Conservation (phyloP, 1,140 invertebrate species). For the Halictus rubicundus region DNA sequence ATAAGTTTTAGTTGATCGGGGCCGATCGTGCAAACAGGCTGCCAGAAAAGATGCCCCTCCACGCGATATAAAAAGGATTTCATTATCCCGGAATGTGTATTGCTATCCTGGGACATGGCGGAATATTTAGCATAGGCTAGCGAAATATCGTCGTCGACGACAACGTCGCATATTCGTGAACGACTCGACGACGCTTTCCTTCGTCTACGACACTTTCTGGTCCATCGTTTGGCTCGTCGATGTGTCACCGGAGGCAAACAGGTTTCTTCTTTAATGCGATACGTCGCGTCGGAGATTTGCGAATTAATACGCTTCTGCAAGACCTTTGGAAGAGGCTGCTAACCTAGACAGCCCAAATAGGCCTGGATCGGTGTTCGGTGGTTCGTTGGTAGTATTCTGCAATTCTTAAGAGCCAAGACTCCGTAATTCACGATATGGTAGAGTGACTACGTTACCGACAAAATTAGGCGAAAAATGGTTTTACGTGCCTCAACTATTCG, state of each 20-base stretch:
- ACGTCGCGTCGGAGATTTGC: neutral
- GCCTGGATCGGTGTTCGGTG: no score
- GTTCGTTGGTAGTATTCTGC: no score
- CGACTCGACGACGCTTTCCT: neutral
- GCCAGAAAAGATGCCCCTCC: neutral
- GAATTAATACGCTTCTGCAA: neutral
- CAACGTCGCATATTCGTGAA: slow-evolving; percentile 7
- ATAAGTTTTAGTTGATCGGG: slow-evolving; percentile 50
- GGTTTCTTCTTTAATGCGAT: slow-evolving; percentile 27
- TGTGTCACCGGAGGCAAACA: slow-evolving; percentile 48
- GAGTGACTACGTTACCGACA: no score
- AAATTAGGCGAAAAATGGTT: no score
- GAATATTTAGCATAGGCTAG: no score
- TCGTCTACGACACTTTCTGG: slow-evolving; percentile 2
- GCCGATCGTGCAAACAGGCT: slow-evolving; percentile 51
- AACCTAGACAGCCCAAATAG: no score
- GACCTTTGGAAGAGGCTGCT: slow-evolving; percentile 11
- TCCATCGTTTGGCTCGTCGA: slow-evolving; percentile 1
- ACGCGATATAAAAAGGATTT: neutral
- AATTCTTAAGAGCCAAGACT: no score
- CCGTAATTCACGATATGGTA: no score
- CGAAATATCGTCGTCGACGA: neutral
- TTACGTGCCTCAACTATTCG: no score
- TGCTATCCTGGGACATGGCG: no score
- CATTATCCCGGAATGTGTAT: neutral